phyloP scores from a whole-genome alignment of 2,888 invertebrate genomes.

The Xestia rhomboidea region DNA sequence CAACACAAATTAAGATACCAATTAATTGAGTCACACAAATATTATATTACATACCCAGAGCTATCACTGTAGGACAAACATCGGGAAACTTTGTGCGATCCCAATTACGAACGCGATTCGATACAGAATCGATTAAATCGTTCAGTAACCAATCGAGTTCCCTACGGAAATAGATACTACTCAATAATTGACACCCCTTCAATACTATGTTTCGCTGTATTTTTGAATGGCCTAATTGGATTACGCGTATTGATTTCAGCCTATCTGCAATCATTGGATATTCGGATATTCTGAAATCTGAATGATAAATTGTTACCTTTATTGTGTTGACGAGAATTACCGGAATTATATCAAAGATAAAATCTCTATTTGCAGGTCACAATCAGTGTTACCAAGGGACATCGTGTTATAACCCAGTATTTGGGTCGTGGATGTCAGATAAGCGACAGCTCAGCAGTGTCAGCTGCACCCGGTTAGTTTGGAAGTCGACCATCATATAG shows the following conservation, averaged over 20 bases:
- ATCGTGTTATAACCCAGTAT: not conserved
- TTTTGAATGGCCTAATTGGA: slow-evolving; percentile 49
- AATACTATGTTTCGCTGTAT: slow-evolving; percentile 36
- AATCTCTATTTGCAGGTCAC: not conserved
- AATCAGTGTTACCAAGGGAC: not conserved
- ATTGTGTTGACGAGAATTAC: not conserved
- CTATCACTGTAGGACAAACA: slow-evolving; percentile 51
- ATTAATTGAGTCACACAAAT: slow-evolving; percentile 45
- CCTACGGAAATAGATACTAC: slow-evolving; percentile 49
- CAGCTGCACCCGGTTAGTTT: not conserved
- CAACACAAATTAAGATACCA: slow-evolving; percentile 26
- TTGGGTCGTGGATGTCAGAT: not conserved
- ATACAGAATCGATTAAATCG: slow-evolving; percentile 50
- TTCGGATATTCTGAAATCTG: slow-evolving; percentile 13
- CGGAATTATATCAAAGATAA: not conserved
- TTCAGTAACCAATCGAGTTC: slow-evolving; percentile 39
- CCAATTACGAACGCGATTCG: slow-evolving; percentile 56
- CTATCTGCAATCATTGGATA: slow-evolving; percentile 10
- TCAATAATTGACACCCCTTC: slow-evolving; percentile 43
- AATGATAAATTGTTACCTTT: slow-evolving; percentile 4
- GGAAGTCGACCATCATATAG: not conserved
- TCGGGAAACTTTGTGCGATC: slow-evolving; percentile 58
- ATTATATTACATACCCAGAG: slow-evolving; percentile 37
- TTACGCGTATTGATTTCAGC: slow-evolving; percentile 42
- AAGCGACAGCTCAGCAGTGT: not conserved